These are phyloP conservation scores for Anhinga anhinga DNA, from an alignment of 2,113 vertebrate genomes.

Conservation along the genomic window DNA sequence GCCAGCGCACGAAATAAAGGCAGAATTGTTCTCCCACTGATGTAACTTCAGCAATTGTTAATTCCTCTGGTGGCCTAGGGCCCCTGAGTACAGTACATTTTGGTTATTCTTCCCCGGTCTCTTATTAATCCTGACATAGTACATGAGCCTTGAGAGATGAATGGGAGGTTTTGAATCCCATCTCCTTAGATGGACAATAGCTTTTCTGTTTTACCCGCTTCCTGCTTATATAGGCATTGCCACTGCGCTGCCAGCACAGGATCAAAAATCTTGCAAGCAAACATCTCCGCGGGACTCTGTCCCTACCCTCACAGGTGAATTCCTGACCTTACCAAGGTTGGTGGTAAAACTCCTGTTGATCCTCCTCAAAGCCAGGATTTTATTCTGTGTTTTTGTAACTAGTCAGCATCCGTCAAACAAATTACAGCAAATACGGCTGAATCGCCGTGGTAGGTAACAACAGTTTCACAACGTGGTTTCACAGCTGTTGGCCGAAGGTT, in stretches of 20 bases:
- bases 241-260: not conserved
- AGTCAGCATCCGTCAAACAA: not conserved
- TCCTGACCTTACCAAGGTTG: not conserved
- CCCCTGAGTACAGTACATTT: not conserved
- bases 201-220: not conserved
- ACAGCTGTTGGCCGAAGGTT: not conserved
- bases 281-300: not conserved
- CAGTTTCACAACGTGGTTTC: not conserved
- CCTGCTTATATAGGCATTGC: not conserved
- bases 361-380: not conserved
- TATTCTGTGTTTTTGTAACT: not conserved
- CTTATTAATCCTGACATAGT: constrained; percentile 26
- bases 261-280: not conserved
- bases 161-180: constrained; percentile 1
- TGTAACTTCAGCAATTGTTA: not conserved
- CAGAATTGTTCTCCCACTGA: constrained; percentile 25
- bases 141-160: not conserved
- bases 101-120: not conserved
- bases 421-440: not conserved
- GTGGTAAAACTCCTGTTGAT: not conserved
- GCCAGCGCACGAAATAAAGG: not conserved
- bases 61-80: not conserved
- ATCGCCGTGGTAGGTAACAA: not conserved
- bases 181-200: constrained; percentile 5
- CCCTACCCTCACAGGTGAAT: not conserved